Evolutionary conservation across 2,888 invertebrate genomes (phyloP), one percentile per base, ranked within the genome.

Genomic region (Oxytorus armatus): DNA sequence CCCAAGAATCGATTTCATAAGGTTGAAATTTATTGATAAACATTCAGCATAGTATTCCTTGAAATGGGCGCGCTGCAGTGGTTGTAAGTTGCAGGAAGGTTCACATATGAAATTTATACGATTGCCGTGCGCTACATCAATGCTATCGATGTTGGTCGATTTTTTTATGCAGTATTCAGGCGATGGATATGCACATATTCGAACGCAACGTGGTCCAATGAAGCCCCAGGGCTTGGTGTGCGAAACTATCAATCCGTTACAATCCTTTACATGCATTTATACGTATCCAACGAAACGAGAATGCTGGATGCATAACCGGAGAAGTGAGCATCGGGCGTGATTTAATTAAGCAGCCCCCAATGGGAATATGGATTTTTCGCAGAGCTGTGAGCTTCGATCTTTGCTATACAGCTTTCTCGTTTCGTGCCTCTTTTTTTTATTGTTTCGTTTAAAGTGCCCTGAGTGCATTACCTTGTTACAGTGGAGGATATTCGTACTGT

Each of bases 381-480:
- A 49, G 51, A 25, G 16, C 63, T 11, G 47, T 33, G 69, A 57
- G 47, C 25, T 49, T 47, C 33, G 57, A 59, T 59, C 44, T 44
- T 61, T 44, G 47, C 47, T 59, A 16, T 49, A 47, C 36, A 29
- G 36, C 70, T 53, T 44, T 70, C 47, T 29, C 47, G 33, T n/a
- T 55, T 14, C 44, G 23, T 61, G 49, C 36, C 16, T 51, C 21
- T 23, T 33, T 79, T 25, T 47, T 68, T 76, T 59, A 25, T 61
- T 47, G 14, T 3, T 44, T 33, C 8, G 11, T 44, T 21, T 8
- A 59, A 47, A 66, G 59, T 59, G 39, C 39, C 69, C 61, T 69
- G 63, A 80, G 80, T 77, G 80, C 68, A 77, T 80, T 77, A 77
- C 63, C 66, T 63, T 69, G 73, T 77, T 73, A 73, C 77, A 25